Evolutionary conservation across 2,113 vertebrate genomes (phyloP).

Genomic region (Chionodraco myersi): DNA sequence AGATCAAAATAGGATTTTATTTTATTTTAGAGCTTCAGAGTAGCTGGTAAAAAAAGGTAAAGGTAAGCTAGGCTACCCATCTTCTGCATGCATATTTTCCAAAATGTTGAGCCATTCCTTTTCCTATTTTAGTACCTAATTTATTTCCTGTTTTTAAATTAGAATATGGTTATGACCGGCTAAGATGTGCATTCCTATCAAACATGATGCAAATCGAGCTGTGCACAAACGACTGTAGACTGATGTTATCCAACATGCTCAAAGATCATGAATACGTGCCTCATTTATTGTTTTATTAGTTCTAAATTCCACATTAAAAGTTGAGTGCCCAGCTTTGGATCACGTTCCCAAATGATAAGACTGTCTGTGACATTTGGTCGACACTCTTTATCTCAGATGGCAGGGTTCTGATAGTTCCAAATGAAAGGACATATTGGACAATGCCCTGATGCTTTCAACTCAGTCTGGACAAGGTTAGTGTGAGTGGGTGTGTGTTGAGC

Average conservation of each 20-base stretch:
- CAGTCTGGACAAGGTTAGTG: background rate
- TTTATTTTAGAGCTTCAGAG: background rate
- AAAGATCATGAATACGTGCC: background rate
- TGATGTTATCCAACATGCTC: background rate
- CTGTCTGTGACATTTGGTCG: slow-evolving; percentile 65
- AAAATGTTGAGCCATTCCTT: background rate
- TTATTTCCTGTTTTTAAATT: no score
- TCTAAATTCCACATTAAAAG: slow-evolving; percentile 6
- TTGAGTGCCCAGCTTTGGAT: slow-evolving; percentile 16
- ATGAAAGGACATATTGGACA: slow-evolving; percentile 59
- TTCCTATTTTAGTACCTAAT: background rate
- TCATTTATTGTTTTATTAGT: slow-evolving; percentile 29
- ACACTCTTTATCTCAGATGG: slow-evolving; percentile 38
- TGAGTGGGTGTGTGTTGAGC: background rate
- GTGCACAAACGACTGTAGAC: no score
- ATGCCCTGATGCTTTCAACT: slow-evolving; percentile 67
- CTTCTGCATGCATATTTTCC: background rate
- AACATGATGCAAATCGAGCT: background rate
- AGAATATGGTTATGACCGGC: background rate
- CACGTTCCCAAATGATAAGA: slow-evolving; percentile 44
- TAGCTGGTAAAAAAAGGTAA: background rate
- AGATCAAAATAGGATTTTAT: background rate
- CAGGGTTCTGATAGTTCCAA: slow-evolving; percentile 66
- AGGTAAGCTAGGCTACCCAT: background rate
- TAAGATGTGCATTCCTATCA: background rate